Percentiles rank a stretch among this genome's conserved stretches.
phyloP scores from a whole-genome alignment of 2,888 invertebrate genomes.

The Scaptomyza tumidula region DNA sequence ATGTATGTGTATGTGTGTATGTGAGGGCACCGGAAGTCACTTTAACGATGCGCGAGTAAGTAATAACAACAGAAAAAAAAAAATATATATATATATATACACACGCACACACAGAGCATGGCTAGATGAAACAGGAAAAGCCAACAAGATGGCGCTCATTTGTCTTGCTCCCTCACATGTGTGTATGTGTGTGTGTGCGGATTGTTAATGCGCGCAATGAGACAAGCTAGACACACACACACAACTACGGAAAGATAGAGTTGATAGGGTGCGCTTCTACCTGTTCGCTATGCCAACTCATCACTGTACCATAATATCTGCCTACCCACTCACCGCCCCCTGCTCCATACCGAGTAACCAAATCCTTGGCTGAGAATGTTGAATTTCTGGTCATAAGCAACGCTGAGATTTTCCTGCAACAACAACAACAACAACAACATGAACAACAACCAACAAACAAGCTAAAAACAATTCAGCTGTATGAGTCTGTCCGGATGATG shows the following conservation, averaged over 20 bases:
- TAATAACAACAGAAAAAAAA: constrained; percentile 66
- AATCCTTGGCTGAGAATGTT: constrained; percentile 7
- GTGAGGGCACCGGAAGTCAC: constrained; percentile 73
- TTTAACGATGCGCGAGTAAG: constrained; percentile 80
- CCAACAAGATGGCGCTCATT: constrained; percentile 72
- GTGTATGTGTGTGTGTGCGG: constrained; percentile 14
- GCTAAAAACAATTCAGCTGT: constrained; percentile 12
- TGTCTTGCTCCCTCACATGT: constrained; percentile 34
- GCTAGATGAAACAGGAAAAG: constrained; percentile 39
- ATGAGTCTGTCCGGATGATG: background rate
- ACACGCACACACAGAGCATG: constrained; percentile 1
- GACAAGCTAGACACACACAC: constrained; percentile 45
- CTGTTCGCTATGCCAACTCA: constrained; percentile 11
- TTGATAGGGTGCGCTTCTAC: background rate
- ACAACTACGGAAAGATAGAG: background rate
- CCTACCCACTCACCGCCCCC: background rate
- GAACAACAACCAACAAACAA: constrained; percentile 1
- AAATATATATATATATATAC: constrained; percentile 16
- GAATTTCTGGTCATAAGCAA: constrained; percentile 27
- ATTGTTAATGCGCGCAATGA: constrained; percentile 56
- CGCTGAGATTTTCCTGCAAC: constrained; percentile 40
- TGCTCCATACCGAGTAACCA: background rate
- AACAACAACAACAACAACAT: constrained; percentile 7
- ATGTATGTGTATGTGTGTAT: constrained; percentile 17
- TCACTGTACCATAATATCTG: constrained; percentile 1